Base-by-base conservation (phyloP, 2,797 vertebrate genomes). In the Syngnathus acus region DNA sequence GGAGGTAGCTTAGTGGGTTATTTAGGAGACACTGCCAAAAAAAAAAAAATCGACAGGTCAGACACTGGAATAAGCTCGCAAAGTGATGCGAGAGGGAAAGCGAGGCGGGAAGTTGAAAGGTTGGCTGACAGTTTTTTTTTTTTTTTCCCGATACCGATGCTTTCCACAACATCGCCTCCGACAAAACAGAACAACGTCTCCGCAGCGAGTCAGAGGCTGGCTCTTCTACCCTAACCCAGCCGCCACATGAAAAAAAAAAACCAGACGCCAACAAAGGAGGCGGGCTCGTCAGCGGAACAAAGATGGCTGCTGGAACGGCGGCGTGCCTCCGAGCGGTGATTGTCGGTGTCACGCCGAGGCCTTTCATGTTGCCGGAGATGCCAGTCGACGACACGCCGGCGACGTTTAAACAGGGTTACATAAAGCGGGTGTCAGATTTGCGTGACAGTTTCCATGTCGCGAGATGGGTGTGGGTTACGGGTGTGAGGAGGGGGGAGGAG, bases 371-470 rank as follows among this genome's bases (percentile, higher is more conserved):
- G 61, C 73, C 69, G 75, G 88, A 89, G 82, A 89, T 87, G 87
- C 79, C 88, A 88, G 77, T 76, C 82, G 82, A 1, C 68, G 21
- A 68, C 74, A 74, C 77, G 75, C 71, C 63, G 68, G 71, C 61
- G 37, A 65, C 66, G 82, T 79, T 87, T 89, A 90, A 89, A 89
- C 83, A 73, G 86, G 88, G 88, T 91, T 90, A 90, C 90, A 90
- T 89, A 90, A 91, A 91, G 89, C 75, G 80, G 78, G 82, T 91
- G 89, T 91, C 91, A 89, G 85, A 89, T 88, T 88, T 77, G 80
- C 87, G 87, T 89, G 89, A 85, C 88, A 90, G 86, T 89, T 89
- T 87, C 89, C 87, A 88, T 88, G 86, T 82, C 80, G 66, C 82
- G 75, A 75, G 76, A 77, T 68, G 77, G 76, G 81, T 77, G 81